Evolutionary conservation across 1,140 invertebrate species (phyloP).

Genomic region (Schmidtea mediterranea): DNA sequence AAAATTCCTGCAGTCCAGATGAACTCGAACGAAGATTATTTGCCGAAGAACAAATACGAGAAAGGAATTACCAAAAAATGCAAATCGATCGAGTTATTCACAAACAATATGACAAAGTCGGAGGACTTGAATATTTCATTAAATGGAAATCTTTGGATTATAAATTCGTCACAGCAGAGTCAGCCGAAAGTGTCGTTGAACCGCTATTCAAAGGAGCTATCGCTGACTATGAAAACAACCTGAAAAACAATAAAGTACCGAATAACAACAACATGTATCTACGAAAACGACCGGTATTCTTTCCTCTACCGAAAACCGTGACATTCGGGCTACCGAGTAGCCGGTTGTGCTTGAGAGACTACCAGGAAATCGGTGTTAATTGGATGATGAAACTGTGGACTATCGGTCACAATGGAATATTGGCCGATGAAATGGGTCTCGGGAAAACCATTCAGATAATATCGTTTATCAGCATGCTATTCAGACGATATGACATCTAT

Average conservation of each 20-base stretch:
- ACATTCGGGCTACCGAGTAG: slow-evolving; percentile 22
- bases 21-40: slow-evolving; percentile 90
- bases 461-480: slow-evolving; percentile 26
- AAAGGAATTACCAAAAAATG: slow-evolving; percentile 60
- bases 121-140: slow-evolving; percentile 26
- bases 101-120: not conserved
- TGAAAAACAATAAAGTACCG: slow-evolving; percentile 57
- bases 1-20: slow-evolving; percentile 53
- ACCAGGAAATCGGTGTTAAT: slow-evolving; percentile 90
- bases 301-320: slow-evolving; percentile 37
- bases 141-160: slow-evolving; percentile 31
- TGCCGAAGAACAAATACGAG: slow-evolving; percentile 64
- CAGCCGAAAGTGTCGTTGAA: slow-evolving; percentile 19
- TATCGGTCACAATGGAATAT: slow-evolving; percentile 91
- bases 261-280: slow-evolving; percentile 48
- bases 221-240: slow-evolving; percentile 24
- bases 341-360: slow-evolving; percentile 45
- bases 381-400: slow-evolving; percentile 82
- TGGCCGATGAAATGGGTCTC: slow-evolving; percentile 99
- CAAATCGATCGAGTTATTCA: slow-evolving; percentile 62
- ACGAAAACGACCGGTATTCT: slow-evolving; percentile 71
- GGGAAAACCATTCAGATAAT: slow-evolving; percentile 97
- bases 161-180: slow-evolving; percentile 31
- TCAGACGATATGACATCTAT: slow-evolving; percentile 25
- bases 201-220: slow-evolving; percentile 19